Evolutionary conservation across 2,113 vertebrate species (phyloP), one percentile per base, ranked within the genome.

Genomic region (Pyrgilauda ruficollis): DNA sequence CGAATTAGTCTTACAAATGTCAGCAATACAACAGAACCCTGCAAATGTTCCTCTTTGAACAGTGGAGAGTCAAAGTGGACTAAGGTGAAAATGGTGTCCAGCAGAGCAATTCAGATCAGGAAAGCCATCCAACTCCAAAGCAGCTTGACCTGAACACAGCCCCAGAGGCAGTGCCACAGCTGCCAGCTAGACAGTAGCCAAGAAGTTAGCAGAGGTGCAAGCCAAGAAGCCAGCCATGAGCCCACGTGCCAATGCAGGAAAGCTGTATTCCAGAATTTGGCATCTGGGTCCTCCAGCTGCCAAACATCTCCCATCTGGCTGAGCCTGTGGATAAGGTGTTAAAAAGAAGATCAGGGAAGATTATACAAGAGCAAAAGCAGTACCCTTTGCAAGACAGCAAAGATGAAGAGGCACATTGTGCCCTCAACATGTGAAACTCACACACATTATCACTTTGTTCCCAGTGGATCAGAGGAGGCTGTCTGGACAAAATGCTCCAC

Each of bases 201-300:
- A 96, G 87, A 80, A 72, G 58, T 64, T 35, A 78, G 75, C 18
- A 90, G 73, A 85, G 52, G 50, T 69, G 41, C 37, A 91, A 90
- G 84, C 80, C 77, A 97, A 93, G 84, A 84, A 96, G 81, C 59
- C 78, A 84, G 87, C 49, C 94, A 84, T 31, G 62, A 89, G 93
- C 64, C 41, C 49, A 49, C 8, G 15, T 53, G 68, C 81, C 91
- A 93, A 7, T 11, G 55, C 39, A 90, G 66, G 76, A 93, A 91
- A 87, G 72, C 69, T 93, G 21, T 58, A 91, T 84, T 91, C 77
- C 61, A 92, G 84, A 80, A 91, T 62, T 83, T 68, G 62, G 93
- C 84, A 87, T 76, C 47, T 92, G 90, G 86, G 58, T 84, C 33
- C 63, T 81, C 80, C 91, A 96, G 93, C 91, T 94, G 90, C 94